Evolutionary conservation across 1,140 invertebrate species (phyloP).

Genomic region (Leguminivora glycinivorella): DNA sequence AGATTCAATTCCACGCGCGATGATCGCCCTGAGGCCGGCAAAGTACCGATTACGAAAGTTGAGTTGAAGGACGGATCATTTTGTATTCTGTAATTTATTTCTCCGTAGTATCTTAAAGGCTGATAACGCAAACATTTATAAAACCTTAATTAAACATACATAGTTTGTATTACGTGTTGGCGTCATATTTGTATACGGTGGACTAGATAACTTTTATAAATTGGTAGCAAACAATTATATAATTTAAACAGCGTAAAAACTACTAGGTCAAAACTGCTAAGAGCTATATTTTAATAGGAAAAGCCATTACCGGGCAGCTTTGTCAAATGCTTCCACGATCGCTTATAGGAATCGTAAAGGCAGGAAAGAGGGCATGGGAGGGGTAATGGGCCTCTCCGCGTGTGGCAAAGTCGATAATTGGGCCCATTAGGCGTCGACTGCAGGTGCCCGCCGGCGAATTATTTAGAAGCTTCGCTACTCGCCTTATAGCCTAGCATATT

Average conservation of each 20-base stretch:
- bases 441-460: slow-evolving; percentile 53
- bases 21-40: slow-evolving; percentile 15
- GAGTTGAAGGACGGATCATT: not conserved
- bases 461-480: slow-evolving; percentile 49
- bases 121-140: too few species aligned
- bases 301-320: slow-evolving; percentile 16
- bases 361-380: slow-evolving; percentile 37
- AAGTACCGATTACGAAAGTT: slow-evolving; percentile 26
- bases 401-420: slow-evolving; percentile 57
- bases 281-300: not conserved
- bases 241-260: not conserved
- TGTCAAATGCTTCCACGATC: slow-evolving; percentile 18
- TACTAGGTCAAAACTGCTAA: not conserved
- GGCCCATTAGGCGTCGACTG: slow-evolving; percentile 56
- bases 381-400: slow-evolving; percentile 51
- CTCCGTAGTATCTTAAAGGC: not conserved
- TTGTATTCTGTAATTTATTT: not conserved
- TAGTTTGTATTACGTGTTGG: not conserved
- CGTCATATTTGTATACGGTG: too few species aligned
- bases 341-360: slow-evolving; percentile 24
- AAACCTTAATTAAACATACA: too few species aligned
- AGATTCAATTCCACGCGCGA: slow-evolving; percentile 30
- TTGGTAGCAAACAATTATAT: not conserved
- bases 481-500: not conserved
- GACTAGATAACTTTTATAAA: too few species aligned